phyloP scores from a whole-genome alignment of 2,888 invertebrate genomes.

The Tipula confusa region DNA sequence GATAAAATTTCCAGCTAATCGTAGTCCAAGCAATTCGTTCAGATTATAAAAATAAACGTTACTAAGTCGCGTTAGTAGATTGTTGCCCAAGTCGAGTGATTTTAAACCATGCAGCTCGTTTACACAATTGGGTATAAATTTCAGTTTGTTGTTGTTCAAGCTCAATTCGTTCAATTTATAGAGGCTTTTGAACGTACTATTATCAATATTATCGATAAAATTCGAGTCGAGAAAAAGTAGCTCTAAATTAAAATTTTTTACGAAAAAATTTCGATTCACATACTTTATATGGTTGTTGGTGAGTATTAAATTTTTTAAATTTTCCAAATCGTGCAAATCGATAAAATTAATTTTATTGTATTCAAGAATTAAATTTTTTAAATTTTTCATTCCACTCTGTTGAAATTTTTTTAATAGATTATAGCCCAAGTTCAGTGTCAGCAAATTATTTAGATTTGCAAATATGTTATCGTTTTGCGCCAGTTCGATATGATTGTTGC shows the following conservation, averaged over 20 bases:
- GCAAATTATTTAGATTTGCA: constrained; percentile 65
- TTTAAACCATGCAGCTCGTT: constrained; percentile 65
- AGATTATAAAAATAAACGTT: constrained; percentile 70
- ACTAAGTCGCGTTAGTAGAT: constrained; percentile 66
- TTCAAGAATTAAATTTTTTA: constrained; percentile 70
- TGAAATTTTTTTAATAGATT: constrained; percentile 68
- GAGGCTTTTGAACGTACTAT: constrained; percentile 69
- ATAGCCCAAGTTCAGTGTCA: constrained; percentile 68
- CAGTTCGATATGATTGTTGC: constrained; percentile 67
- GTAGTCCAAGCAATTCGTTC: constrained; percentile 67
- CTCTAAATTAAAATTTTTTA: constrained; percentile 67
- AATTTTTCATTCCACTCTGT: constrained; percentile 60
- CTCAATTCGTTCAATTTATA: constrained; percentile 73
- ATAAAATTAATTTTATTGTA: constrained; percentile 65
- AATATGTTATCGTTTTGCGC: constrained; percentile 74
- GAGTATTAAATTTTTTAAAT: constrained; percentile 69
- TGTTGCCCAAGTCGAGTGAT: constrained; percentile 76
- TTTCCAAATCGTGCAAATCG: constrained; percentile 67
- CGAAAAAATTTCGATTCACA: constrained; percentile 65
- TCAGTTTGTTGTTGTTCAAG: constrained; percentile 67
- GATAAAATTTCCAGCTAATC: constrained; percentile 74
- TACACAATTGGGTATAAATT: constrained; percentile 65
- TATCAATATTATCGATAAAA: constrained; percentile 63
- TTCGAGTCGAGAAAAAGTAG: constrained; percentile 72
- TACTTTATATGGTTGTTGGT: constrained; percentile 66